Conservation (phyloP, 2,113 vertebrate species). For the Zosterops lateralis region DNA sequence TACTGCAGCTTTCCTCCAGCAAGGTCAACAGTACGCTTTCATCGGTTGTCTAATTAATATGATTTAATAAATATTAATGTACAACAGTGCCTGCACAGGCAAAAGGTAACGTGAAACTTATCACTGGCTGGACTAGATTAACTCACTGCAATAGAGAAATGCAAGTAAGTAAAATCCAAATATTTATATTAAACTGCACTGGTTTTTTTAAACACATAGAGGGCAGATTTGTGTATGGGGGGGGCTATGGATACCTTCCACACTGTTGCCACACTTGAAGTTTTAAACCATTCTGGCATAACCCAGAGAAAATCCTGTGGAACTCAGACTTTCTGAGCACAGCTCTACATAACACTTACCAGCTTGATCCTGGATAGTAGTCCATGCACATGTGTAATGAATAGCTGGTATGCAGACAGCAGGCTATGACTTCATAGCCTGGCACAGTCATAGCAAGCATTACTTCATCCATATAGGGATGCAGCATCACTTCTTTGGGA, state of each 20-base stretch:
- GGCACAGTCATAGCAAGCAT: neutral
- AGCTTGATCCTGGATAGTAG: neutral
- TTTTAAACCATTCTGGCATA: neutral
- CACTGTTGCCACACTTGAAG: neutral
- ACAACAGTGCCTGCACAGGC: neutral
- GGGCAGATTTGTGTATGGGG: neutral
- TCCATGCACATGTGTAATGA: neutral
- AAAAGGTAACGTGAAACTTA: neutral
- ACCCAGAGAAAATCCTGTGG: neutral
- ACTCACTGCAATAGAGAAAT: neutral
- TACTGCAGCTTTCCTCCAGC: neutral
- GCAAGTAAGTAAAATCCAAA: neutral
- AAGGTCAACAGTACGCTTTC: neutral
- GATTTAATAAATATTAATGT: constrained; percentile 32
- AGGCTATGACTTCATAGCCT: neutral
- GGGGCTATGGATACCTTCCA: neutral
- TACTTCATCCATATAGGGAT: neutral
- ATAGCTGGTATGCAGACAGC: neutral
- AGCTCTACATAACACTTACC: neutral
- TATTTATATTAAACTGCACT: neutral
- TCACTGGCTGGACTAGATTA: neutral
- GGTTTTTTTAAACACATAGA: neutral
- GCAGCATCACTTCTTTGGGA: neutral
- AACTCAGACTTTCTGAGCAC: neutral
- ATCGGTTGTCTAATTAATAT: neutral